These are phyloP conservation scores for Scaptomyza pallida DNA, from an alignment of 1,140 invertebrate genomes.

Conservation along the genomic window DNA sequence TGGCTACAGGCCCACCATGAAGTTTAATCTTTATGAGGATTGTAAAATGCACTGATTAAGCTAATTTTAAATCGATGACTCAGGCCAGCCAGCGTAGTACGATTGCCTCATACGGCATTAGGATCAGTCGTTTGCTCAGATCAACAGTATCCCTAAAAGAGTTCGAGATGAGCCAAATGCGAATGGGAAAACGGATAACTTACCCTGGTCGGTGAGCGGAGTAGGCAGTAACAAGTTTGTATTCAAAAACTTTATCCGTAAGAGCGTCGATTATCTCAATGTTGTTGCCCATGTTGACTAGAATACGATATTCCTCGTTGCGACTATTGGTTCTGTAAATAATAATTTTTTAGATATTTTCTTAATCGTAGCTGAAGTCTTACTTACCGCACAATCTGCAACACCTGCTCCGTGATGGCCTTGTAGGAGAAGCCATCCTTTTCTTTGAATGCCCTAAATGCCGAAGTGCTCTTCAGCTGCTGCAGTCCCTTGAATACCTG, in stretches of 20 bases:
- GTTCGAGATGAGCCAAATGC: background rate
- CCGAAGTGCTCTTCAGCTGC: constrained; percentile 61
- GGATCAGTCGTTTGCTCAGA: constrained; percentile 43
- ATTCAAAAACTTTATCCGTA: constrained; percentile 59
- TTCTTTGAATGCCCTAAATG: constrained; percentile 67
- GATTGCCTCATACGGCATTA: constrained; percentile 77
- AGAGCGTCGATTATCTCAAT: constrained; percentile 54
- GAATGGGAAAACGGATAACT: background rate
- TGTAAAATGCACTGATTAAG: constrained; percentile 28
- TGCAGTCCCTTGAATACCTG: constrained; percentile 74
- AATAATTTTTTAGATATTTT: background rate
- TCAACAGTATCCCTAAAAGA: constrained; percentile 57
- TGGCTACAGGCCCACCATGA: background rate
- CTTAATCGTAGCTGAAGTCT: accelerated
- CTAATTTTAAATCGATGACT: constrained; percentile 3
- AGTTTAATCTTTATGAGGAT: constrained; percentile 53
- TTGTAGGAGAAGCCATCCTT: constrained; percentile 68
- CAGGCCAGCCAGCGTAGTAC: constrained; percentile 70
- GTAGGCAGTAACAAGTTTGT: constrained; percentile 60
- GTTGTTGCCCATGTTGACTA: constrained; percentile 70
- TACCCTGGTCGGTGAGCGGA: constrained; percentile 64
- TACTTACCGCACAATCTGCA: constrained; percentile 72
- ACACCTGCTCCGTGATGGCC: constrained; percentile 65
- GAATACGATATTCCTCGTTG: constrained; percentile 72
- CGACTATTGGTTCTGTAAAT: constrained; percentile 48